Conservation (phyloP, 64 coral and sea anemone genomes). For the Acropora yongei region DNA sequence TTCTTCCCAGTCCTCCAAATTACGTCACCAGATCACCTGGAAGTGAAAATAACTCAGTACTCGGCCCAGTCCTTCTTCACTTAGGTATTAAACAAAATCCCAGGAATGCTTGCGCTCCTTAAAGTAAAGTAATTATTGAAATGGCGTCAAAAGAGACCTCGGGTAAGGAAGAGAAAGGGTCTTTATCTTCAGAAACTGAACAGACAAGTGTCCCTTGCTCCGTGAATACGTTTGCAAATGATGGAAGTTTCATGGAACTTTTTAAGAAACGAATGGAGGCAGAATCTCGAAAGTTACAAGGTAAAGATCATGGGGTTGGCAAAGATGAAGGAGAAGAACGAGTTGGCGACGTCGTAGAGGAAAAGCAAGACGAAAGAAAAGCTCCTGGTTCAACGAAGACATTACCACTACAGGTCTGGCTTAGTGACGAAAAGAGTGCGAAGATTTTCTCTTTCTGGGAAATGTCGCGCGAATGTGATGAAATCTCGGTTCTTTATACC, state of each 20-base stretch:
- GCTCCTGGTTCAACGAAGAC: constrained; percentile 6
- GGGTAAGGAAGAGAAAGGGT: not conserved
- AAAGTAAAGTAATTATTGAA: not conserved
- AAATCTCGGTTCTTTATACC: not conserved
- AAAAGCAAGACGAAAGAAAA: not conserved
- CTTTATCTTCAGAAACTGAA: not conserved
- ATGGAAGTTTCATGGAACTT: constrained; percentile 44
- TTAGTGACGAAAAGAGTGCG: constrained; percentile 31
- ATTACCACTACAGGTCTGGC: constrained; percentile 49
- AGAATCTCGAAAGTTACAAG: not conserved
- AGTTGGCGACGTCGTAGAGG: not conserved
- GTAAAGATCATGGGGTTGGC: not conserved
- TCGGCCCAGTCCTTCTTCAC: no score
- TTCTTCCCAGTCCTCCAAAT: no score
- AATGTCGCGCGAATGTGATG: not conserved
- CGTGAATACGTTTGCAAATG: constrained; percentile 34
- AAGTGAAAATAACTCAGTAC: no score
- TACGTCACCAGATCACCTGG: no score
- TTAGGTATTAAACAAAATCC: no score
- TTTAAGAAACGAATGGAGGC: constrained; percentile 38
- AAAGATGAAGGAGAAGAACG: not conserved
- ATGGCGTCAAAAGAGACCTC: not conserved
- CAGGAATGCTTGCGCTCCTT: no score
- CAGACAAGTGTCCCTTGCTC: not conserved
- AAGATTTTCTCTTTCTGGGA: not conserved